A percentile compares a stretch with the other conserved stretches of the same genome.
These are phyloP conservation scores for Clarias batrachus DNA, from an alignment of 2,113 vertebrate species.

Conservation along the genomic window DNA sequence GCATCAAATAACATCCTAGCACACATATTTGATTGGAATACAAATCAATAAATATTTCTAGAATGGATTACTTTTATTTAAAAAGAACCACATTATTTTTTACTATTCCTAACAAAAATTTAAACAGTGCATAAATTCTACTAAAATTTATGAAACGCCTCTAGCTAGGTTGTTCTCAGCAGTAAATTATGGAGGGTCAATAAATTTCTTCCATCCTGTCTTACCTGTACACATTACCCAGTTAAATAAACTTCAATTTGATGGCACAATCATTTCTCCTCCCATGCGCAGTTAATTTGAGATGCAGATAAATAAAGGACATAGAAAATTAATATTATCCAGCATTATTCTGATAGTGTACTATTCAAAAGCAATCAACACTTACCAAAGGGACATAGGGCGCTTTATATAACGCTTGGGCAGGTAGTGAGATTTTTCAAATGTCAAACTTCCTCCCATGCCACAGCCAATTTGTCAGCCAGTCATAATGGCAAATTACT, in stretches of 20 bases:
- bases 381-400: conserved; percentile 15
- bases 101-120: neutral
- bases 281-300: conserved; percentile 6
- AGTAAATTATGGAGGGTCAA: neutral
- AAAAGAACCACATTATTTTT: neutral
- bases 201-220: neutral
- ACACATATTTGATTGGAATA: neutral
- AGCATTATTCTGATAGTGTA: conserved; percentile 8
- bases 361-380: conserved; percentile 31
- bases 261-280: conserved; percentile 5
- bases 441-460: conserved; percentile 34
- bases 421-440: conserved; percentile 41
- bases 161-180: neutral
- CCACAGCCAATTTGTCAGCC: conserved; percentile 12
- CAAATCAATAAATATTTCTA: no score
- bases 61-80: neutral
- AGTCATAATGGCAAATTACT: conserved; percentile 48
- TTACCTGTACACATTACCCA: neutral
- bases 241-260: neutral
- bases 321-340: conserved; percentile 18
- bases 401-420: conserved; percentile 21
- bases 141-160: neutral
- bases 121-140: neutral
- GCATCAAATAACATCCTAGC: neutral
- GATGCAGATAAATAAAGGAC: conserved; percentile 5